A percentile compares a stretch with the other conserved stretches of the same genome.
Conservation (phyloP, 2,888 invertebrate genomes). For the Ptychoptera contaminata region DNA sequence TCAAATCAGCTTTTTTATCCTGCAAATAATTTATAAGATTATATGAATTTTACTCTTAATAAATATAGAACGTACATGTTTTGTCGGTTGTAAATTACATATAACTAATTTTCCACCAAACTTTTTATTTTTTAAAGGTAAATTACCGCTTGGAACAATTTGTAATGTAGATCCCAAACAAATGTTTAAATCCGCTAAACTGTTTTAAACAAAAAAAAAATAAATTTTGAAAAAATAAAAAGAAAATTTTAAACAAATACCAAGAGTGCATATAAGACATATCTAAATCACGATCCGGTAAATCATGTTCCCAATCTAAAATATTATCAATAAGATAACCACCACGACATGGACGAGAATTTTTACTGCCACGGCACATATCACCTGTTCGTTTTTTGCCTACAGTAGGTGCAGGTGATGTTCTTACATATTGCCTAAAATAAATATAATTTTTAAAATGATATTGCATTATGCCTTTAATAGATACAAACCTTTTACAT, state of each 20-base stretch:
- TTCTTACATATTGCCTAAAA: constrained; percentile 63
- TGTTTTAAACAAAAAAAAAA: constrained; percentile 36
- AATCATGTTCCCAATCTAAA: constrained; percentile 91
- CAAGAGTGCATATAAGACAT: constrained; percentile 74
- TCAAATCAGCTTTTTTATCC: constrained; percentile 82
- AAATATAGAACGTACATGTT: constrained; percentile 53
- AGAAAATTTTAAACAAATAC: constrained; percentile 13
- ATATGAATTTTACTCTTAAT: background rate
- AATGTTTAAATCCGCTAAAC: constrained; percentile 82
- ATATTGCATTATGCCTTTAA: background rate
- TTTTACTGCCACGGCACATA: constrained; percentile 45
- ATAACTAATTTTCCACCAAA: constrained; percentile 80
- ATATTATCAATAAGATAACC: constrained; percentile 82
- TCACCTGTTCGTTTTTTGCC: constrained; percentile 53
- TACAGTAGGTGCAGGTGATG: constrained; percentile 62
- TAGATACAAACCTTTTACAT: constrained; percentile 51
- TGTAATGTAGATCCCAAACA: constrained; percentile 95
- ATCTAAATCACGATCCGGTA: constrained; percentile 74
- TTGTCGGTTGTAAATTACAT: constrained; percentile 94
- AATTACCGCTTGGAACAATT: constrained; percentile 90
- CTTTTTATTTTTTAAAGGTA: constrained; percentile 73
- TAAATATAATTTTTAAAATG: background rate
- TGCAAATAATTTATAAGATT: constrained; percentile 19
- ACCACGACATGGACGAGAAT: constrained; percentile 68
- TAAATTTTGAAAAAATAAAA: constrained; percentile 7